Evolutionary conservation across 2,888 invertebrate genomes (phyloP), one percentile per base, ranked within the genome.

Genomic region (Pherbina coryleti): DNA sequence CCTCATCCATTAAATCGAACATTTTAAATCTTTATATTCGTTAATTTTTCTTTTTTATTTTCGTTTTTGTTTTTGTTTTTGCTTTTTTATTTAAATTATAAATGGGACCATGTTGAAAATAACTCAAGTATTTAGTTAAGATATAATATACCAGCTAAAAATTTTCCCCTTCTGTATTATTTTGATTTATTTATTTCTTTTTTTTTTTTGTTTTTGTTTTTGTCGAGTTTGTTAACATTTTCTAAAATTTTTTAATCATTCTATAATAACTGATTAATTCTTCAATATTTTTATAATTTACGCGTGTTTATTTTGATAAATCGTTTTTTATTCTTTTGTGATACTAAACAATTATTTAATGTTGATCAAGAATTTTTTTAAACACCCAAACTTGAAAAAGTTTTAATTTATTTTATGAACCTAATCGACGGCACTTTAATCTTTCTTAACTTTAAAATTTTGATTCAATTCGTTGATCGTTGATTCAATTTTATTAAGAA

Each of bases 101-200:
- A 73, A n/a, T 57, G 55, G 14, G 55, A 66, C 5, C 37, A n/a
- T 57, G 55, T 57, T 64, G 37, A 67, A 75, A 75, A 67, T 57
- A 55, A 44, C 55, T 55, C 55, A 67, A 75, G 44, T 44, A 25
- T 44, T 75, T 73, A 62, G 28, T 73, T 9, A 17, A 72, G 17
- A 72, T 37, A 11, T 44, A 44, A 11, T 44, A 44, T 44, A 44
- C 1, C 44, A 44, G 14, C 11, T 44, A 44, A 44, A 44, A 44
- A 44, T 1, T 44, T 3, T 44, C 11, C 44, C 44, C 3, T 2
- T 44, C 44, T 44, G 44, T 3, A 2, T 44, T 11, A 44, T 44
- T 11, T 11, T 5, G 31, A 31, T n/a, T n/a, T n/a, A n/a, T n/a
- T 37, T 37, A 37, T 7, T 37, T 37, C 8, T 4, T 37, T 7